phyloP scores from a whole-genome alignment of 2,888 invertebrate genomes.

The Agrochola lychnidis region DNA sequence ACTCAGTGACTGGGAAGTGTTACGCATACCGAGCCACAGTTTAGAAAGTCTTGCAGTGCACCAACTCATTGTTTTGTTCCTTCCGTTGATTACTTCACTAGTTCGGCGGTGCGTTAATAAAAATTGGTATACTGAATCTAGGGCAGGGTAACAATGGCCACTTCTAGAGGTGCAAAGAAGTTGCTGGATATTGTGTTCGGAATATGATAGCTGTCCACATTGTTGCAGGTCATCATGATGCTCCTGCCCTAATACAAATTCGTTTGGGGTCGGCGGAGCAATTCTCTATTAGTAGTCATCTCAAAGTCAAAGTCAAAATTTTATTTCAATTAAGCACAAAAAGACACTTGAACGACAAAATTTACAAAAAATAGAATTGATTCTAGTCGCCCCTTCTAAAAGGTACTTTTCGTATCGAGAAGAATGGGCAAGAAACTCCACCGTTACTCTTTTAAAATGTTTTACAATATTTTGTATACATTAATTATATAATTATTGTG shows the following conservation, averaged over 20 bases:
- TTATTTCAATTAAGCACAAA: too few species aligned
- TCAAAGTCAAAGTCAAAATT: too few species aligned
- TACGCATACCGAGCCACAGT: slow-evolving; percentile 43
- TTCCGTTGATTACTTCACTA: slow-evolving; percentile 52
- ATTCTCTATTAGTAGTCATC: not conserved
- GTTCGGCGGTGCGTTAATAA: slow-evolving; percentile 34
- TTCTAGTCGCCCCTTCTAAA: too few species aligned
- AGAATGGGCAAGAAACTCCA: too few species aligned
- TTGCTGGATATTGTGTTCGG: not conserved
- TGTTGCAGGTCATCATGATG: not conserved
- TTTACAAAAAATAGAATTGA: too few species aligned
- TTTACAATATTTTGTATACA: too few species aligned
- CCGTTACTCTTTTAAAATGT: too few species aligned
- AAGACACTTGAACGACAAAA: too few species aligned
- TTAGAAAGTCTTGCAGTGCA: slow-evolving; percentile 55
- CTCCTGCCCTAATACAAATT: not conserved
- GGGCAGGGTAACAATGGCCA: slow-evolving; percentile 17
- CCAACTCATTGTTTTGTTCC: slow-evolving; percentile 54
- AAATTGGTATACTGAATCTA: slow-evolving; percentile 35
- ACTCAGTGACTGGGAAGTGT: slow-evolving; percentile 46
- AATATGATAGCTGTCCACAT: not conserved
- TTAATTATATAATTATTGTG: too few species aligned
- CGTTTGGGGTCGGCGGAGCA: not conserved
- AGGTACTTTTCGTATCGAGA: too few species aligned
- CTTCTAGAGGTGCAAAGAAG: not conserved